Percentiles rank a stretch among this genome's conserved stretches.
phyloP scores from a whole-genome alignment of 2,888 invertebrate genomes.

The Danaus chrysippus region DNA sequence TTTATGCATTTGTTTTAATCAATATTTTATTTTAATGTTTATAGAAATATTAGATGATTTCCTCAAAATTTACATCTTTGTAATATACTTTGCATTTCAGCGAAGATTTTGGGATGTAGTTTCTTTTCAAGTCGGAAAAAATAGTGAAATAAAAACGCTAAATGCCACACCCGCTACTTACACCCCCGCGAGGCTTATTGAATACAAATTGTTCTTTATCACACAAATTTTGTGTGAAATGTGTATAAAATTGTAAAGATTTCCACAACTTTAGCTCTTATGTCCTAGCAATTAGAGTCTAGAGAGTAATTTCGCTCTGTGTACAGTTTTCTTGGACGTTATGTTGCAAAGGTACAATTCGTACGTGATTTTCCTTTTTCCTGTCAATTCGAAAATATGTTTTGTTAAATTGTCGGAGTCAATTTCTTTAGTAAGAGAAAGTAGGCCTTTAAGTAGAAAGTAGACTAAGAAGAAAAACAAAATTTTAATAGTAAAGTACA shows the following conservation, averaged over 20 bases:
- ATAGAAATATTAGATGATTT: not conserved
- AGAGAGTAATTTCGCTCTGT: conserved; percentile 11
- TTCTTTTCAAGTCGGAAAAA: conserved; percentile 23
- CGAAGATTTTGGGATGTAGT: not conserved
- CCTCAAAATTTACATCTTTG: conserved; percentile 11
- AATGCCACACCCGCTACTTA: conserved; percentile 40
- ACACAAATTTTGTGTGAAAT: conserved; percentile 42
- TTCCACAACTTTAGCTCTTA: conserved; percentile 11
- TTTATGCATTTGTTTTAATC: not conserved
- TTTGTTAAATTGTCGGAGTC: conserved; percentile 6
- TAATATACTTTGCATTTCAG: no score
- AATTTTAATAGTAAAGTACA: no score
- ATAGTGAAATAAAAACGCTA: conserved; percentile 27
- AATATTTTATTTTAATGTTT: not conserved
- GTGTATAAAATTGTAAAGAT: conserved; percentile 22
- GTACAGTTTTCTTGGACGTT: conserved; percentile 20
- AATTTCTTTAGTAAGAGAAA: no score
- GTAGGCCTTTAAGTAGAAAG: no score
- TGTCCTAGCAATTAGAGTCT: conserved; percentile 9
- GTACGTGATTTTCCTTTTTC: conserved; percentile 31
- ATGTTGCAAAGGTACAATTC: conserved; percentile 26
- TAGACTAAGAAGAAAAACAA: no score
- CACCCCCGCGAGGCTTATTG: conserved; percentile 59
- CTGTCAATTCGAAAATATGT: conserved; percentile 26
- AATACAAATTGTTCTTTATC: conserved; percentile 73